Evolutionary conservation across 2,888 invertebrate species (phyloP).

Genomic region (Ophion ellenae): DNA sequence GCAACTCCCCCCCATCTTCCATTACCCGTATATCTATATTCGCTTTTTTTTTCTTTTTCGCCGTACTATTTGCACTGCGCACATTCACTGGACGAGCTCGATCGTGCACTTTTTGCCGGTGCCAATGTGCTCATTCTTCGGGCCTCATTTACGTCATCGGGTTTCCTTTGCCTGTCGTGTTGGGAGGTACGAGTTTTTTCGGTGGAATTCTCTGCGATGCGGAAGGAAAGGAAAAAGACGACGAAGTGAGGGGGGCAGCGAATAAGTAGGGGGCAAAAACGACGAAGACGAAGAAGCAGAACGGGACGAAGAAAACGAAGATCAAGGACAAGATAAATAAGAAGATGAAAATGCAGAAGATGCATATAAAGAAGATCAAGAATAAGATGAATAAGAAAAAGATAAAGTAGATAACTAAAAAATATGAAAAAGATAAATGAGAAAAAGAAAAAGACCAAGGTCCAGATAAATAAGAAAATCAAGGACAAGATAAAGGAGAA

Average conservation of each 20-base stretch:
- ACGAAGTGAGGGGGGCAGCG: background rate
- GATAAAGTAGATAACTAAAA: no score
- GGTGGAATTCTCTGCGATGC: background rate
- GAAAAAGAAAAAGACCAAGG: no score
- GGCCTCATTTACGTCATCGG: constrained; percentile 21
- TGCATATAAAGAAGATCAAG: background rate
- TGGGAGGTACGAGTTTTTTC: background rate
- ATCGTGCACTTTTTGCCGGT: constrained; percentile 57
- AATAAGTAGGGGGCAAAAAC: background rate
- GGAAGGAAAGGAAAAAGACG: background rate
- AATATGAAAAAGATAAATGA: no score
- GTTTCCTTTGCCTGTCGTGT: background rate
- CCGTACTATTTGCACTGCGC: no score
- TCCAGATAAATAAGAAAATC: no score
- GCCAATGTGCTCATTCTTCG: background rate
- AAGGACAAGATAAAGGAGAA: no score
- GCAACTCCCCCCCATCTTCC: constrained; percentile 66
- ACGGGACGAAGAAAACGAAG: no score
- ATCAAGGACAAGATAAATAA: background rate
- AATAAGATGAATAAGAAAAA: no score
- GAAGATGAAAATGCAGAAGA: background rate
- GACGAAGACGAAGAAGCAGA: no score
- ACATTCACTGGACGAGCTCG: background rate
- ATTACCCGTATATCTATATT: constrained; percentile 18
- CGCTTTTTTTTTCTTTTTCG: constrained; percentile 4